Evolutionary conservation across 2,888 invertebrate genomes (phyloP), one percentile per base, ranked within the genome.

Genomic region (Melanostoma mellinum): DNA sequence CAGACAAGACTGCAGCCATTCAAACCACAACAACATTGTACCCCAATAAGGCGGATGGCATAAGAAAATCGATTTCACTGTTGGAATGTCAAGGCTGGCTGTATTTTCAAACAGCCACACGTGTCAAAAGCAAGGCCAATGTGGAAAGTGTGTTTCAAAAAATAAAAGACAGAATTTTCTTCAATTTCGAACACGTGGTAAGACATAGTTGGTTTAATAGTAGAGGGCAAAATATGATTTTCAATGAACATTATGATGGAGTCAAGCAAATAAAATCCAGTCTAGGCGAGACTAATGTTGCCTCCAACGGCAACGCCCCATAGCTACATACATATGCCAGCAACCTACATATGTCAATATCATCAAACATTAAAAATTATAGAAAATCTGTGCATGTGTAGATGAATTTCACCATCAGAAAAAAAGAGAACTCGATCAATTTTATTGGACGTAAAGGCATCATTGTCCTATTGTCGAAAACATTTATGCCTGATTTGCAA

Each of bases 1-100:
- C 4, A 38, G 20, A 20, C 20, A 20, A 20, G 20, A 20, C 20
- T 20, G 20, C 20, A 20, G 20, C 20, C 20, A 20, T 20, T 20
- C 20, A 20, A 20, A 20, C 20, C 20, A 20, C 20, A 20, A 20
- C 20, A 20, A 61, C 20, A 46, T 5, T 61, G 35, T 46, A 48
- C n/a, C 36, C 20, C 6, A 42, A 32, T 8, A 36, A 20, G 9
- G 6, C 48, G 3, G 42, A 40, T 48, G 46, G 65, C 55, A 60
- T 5, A 9, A 63, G 6, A 81, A 76, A 81, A 77, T 81, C 81
- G 81, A 81, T 81, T 55, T 55, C 30, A 6, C 50, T 61, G 61
- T 72, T 42, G 67, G 77, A 81, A 81, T 81, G 81, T 81, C 81
- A 81, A 81, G 81, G 81, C 67, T 81, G 48, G 20, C 33, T 3